phyloP scores from a whole-genome alignment of 2,113 vertebrate genomes.

The Jaculus jaculus region DNA sequence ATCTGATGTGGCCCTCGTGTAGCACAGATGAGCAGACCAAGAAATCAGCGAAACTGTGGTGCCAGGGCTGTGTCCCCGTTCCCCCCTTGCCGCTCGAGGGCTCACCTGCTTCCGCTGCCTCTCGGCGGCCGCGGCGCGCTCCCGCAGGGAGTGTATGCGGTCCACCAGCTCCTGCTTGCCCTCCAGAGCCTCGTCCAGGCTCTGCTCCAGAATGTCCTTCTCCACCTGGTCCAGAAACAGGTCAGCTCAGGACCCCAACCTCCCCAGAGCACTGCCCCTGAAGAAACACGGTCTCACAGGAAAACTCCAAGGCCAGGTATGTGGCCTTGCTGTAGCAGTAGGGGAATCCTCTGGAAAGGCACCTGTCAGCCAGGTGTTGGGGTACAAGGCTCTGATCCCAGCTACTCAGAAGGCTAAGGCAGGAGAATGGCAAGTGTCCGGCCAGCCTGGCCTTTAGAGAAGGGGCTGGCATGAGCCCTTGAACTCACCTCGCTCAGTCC shows the following conservation, averaged over 20 bases:
- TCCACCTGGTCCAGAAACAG: slow-evolving; percentile 70
- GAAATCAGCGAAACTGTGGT: rapidly evolving
- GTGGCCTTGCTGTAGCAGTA: rapidly evolving
- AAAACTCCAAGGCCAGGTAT: rapidly evolving
- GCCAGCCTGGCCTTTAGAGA: not conserved
- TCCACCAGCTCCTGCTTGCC: slow-evolving; percentile 86
- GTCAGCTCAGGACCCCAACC: not conserved
- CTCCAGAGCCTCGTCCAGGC: slow-evolving; percentile 86
- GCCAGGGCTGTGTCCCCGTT: no score
- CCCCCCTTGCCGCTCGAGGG: no score
- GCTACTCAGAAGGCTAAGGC: not conserved
- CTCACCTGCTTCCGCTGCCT: slow-evolving; percentile 84
- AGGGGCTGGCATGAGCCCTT: not conserved
- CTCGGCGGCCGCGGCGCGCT: slow-evolving; percentile 81
- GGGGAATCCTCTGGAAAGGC: not conserved
- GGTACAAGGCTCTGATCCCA: not conserved
- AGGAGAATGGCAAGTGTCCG: not conserved
- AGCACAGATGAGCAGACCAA: rapidly evolving
- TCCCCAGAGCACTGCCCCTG: not conserved
- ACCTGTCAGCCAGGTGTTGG: no score
- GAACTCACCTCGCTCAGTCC: not conserved
- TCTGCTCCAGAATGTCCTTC: slow-evolving; percentile 89
- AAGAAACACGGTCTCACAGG: not conserved
- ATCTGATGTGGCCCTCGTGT: rapidly evolving
- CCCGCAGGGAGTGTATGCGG: slow-evolving; percentile 85